phyloP scores from a whole-genome alignment of 2,888 invertebrate species.

The Epinotia bilunana region DNA sequence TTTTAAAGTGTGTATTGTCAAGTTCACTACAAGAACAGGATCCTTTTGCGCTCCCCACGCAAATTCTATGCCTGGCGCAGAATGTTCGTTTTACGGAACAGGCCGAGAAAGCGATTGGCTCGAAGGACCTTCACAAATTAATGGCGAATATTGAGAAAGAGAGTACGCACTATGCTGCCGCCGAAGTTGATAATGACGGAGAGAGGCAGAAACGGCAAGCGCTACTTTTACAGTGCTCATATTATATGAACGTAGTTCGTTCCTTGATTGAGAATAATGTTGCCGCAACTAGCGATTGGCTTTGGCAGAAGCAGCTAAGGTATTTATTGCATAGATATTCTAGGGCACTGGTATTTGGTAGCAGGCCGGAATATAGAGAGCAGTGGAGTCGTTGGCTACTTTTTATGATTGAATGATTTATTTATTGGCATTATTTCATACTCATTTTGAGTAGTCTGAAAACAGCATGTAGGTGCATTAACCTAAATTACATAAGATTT shows the following conservation, averaged over 20 bases:
- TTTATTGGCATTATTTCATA: too few species aligned
- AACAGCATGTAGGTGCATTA: too few species aligned
- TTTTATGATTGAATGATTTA: too few species aligned
- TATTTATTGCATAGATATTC: conserved; percentile 56
- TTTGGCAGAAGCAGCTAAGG: conserved; percentile 97
- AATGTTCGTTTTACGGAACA: conserved; percentile 93
- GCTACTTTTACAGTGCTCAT: conserved; percentile 96
- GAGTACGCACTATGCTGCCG: conserved; percentile 77
- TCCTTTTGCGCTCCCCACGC: conserved; percentile 84
- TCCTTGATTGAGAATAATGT: conserved; percentile 89
- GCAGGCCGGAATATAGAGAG: too few species aligned
- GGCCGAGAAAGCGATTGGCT: conserved; percentile 91
- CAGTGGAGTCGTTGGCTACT: too few species aligned
- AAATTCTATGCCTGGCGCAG: conserved; percentile 94
- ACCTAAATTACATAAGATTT: too few species aligned
- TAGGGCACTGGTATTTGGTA: too few species aligned
- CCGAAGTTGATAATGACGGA: conserved; percentile 84
- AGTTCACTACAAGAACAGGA: conserved; percentile 78
- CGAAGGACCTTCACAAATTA: conserved; percentile 85
- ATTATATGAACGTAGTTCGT: conserved; percentile 93
- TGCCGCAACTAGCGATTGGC: conserved; percentile 90
- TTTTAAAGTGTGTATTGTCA: conserved; percentile 82
- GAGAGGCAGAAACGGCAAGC: conserved; percentile 95
- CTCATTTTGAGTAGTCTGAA: too few species aligned
- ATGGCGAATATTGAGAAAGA: conserved; percentile 81